Evolutionary conservation across 2,113 vertebrate genomes (phyloP), one percentile per base, ranked within the genome.

Genomic region (Thalassarche chlororhynchos): DNA sequence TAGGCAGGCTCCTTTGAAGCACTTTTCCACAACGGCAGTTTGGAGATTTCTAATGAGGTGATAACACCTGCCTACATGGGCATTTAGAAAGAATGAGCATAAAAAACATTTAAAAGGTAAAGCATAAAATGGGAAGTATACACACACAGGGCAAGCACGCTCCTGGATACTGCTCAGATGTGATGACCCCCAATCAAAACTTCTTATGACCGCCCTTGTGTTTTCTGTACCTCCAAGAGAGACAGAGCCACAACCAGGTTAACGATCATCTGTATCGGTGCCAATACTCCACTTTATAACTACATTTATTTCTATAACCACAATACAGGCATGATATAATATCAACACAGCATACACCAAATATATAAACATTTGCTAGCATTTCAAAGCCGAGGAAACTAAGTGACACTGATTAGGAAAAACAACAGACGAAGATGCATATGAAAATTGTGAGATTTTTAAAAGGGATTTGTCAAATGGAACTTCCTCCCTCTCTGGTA

Each of bases 351-450:
- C 42, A 62, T 40, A 47, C 8, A 95, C 7, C 38, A 74, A 93
- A 80, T 66, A 93, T 10, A 92, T 10, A 90, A 90, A 82, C 57
- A 79, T 75, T 72, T 78, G 29, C 61, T 78, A 89, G 86, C 40
- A 91, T 89, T 93, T 93, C 57, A 91, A 94, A 81, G 52, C 23
- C 42, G 29, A 97, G 57, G 65, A 93, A 95, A 79, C 44, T 65
- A 91, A 8, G 12, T 65, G 81, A 95, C 65, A 82, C 24, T 85
- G 74, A 70, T 58, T 75, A 93, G 51, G 29, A 84, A 94, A 92
- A 93, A 83, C 46, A 95, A 81, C 71, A 83, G 68, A 83, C 20
- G 47, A 95, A 95, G 75, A 80, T 31, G 34, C 62, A 77, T 54
- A 47, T 24, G 46, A 94, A 96, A 95, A 95, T 25, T 32, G 23